Conservation (phyloP, 2,888 invertebrate species). For the Geotrupes spiniger region DNA sequence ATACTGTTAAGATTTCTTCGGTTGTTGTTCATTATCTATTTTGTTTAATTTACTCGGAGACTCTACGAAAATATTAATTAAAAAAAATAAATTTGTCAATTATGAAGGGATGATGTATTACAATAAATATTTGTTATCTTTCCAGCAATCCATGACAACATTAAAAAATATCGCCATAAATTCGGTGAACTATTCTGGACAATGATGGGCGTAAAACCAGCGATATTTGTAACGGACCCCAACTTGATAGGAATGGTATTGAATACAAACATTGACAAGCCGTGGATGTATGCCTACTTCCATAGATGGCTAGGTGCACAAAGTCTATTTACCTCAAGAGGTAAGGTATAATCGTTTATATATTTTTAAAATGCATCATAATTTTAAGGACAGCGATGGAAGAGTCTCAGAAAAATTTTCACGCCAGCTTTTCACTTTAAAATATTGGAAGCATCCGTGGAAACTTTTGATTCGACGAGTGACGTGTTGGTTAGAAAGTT, state of each 20-base stretch:
- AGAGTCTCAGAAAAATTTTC: constrained; percentile 20
- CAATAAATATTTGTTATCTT: no score
- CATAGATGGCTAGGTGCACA: constrained; percentile 2
- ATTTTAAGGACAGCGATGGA: constrained; percentile 25
- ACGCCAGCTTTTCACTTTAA: constrained; percentile 26
- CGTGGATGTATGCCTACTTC: neutral
- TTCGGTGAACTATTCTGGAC: constrained; percentile 11
- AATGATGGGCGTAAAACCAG: constrained; percentile 8
- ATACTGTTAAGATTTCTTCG: no score
- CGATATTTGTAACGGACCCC: constrained; percentile 13
- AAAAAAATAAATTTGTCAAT: no score
- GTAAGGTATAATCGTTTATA: constrained; percentile 16
- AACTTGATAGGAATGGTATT: constrained; percentile 21
- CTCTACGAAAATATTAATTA: no score
- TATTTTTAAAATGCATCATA: no score
- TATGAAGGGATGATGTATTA: no score
- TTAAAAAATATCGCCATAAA: constrained; percentile 5
- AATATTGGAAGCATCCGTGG: constrained; percentile 23
- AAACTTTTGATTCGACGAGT: constrained; percentile 18
- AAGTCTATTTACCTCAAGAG: neutral
- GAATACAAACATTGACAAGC: constrained; percentile 6
- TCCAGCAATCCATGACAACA: constrained; percentile 6
- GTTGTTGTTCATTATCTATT: no score
- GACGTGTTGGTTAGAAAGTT: constrained; percentile 17
- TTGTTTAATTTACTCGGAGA: no score